Evolutionary conservation across 2,888 invertebrate species (phyloP).

Genomic region (Chrysolina oricalcia): DNA sequence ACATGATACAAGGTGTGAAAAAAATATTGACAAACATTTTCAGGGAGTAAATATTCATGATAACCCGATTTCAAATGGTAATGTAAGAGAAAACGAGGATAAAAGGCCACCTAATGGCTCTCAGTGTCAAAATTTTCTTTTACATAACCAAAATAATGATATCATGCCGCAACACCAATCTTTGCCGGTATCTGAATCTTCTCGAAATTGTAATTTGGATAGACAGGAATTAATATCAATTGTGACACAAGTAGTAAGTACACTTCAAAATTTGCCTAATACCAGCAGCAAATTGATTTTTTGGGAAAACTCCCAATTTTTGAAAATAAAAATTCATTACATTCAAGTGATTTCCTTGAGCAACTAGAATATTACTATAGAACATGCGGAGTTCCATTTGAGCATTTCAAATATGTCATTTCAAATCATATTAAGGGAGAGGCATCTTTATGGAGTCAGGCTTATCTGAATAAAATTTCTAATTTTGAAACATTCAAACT

Average conservation of each 20-base stretch:
- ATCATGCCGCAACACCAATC: neutral
- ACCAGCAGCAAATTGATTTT: neutral
- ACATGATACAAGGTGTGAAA: neutral
- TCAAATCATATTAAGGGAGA: too few relatives aligned
- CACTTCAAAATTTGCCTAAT: neutral
- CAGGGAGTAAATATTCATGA: neutral
- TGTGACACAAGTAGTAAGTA: conserved; percentile 11
- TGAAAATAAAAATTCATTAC: too few relatives aligned
- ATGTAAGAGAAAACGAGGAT: neutral
- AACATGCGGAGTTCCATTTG: too few relatives aligned
- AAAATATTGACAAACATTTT: neutral
- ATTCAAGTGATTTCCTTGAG: too few relatives aligned
- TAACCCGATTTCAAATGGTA: neutral
- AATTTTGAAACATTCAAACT: neutral
- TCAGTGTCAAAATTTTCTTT: neutral
- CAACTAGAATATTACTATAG: too few relatives aligned
- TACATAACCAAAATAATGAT: neutral
- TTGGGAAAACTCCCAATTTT: too few relatives aligned
- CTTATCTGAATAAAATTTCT: too few relatives aligned
- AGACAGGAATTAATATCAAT: conserved; percentile 1
- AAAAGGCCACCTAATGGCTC: neutral
- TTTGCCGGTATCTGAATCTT: neutral
- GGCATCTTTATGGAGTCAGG: too few relatives aligned
- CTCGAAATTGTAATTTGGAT: neutral
- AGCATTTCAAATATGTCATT: too few relatives aligned